phyloP scores from a whole-genome alignment of 2,113 vertebrate species.

The Microcebus lehilahytsara region DNA sequence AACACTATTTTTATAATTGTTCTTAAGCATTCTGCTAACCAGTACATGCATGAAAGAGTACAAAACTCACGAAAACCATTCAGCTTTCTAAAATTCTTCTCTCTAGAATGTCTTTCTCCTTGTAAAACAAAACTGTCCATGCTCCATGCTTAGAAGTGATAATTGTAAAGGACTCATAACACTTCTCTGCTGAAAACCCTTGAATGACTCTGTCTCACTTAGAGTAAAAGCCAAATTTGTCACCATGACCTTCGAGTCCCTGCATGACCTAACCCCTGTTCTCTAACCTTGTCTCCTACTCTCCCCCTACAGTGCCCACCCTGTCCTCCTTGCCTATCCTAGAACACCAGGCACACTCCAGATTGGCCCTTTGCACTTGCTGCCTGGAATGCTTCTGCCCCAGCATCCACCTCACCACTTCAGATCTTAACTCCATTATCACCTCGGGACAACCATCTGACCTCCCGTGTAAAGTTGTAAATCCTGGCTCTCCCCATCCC shows the following conservation, averaged over 20 bases:
- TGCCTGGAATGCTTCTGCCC: neutral
- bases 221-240: neutral
- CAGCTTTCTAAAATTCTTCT: neutral
- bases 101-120: neutral
- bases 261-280: neutral
- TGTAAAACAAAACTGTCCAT: neutral
- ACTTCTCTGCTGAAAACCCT: neutral
- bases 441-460: neutral
- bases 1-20: neutral
- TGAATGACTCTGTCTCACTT: neutral
- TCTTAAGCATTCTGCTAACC: neutral
- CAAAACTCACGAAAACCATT: neutral
- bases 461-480: neutral
- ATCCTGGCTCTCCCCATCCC: neutral
- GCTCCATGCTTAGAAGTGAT: neutral
- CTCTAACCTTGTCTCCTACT: neutral
- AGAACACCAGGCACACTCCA: neutral
- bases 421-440: neutral
- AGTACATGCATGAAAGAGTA: neutral
- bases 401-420: neutral
- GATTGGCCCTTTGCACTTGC: neutral
- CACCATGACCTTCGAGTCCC: neutral
- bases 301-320: neutral
- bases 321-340: neutral
- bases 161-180: neutral